phyloP scores from a whole-genome alignment of 2,797 vertebrate genomes.

The Pseudocheirus occidentalis region DNA sequence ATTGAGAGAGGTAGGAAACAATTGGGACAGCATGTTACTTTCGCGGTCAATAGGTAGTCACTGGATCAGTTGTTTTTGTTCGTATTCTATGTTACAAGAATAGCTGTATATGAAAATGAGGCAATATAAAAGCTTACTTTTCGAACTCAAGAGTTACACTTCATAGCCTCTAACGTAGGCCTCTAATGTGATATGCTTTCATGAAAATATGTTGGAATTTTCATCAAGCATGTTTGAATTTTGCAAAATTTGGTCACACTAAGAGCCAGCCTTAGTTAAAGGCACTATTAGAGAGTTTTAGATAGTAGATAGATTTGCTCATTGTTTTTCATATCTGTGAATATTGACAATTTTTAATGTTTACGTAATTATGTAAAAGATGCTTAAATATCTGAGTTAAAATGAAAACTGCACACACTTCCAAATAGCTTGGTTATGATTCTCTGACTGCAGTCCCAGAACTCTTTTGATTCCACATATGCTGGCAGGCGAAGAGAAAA shows the following conservation, averaged over 20 bases:
- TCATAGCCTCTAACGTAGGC: not conserved
- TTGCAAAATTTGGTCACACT: not conserved
- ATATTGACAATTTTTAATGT: not conserved
- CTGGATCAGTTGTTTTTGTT: not conserved
- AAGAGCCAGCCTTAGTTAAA: not conserved
- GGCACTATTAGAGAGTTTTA: not conserved
- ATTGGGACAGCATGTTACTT: not conserved
- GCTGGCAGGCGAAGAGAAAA: not conserved
- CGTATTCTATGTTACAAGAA: not conserved
- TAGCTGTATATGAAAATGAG: not conserved
- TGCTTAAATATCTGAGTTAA: slow-evolving; percentile 16
- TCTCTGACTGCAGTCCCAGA: not conserved
- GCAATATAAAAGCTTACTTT: not conserved
- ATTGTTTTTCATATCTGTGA: not conserved
- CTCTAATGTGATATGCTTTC: not conserved
- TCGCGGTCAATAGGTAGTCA: not conserved
- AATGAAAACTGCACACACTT: not conserved
- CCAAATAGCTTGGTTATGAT: not conserved
- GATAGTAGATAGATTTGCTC: slow-evolving; percentile 1
- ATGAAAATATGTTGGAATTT: not conserved
- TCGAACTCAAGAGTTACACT: not conserved
- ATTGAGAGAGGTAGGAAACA: not conserved
- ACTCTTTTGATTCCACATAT: not conserved
- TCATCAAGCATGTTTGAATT: not conserved
- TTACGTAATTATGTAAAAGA: not conserved